Percentiles rank a stretch among this genome's conserved stretches.
Evolutionary conservation across 2,888 invertebrate species (phyloP).

Genomic region (Hydraecia micacea): DNA sequence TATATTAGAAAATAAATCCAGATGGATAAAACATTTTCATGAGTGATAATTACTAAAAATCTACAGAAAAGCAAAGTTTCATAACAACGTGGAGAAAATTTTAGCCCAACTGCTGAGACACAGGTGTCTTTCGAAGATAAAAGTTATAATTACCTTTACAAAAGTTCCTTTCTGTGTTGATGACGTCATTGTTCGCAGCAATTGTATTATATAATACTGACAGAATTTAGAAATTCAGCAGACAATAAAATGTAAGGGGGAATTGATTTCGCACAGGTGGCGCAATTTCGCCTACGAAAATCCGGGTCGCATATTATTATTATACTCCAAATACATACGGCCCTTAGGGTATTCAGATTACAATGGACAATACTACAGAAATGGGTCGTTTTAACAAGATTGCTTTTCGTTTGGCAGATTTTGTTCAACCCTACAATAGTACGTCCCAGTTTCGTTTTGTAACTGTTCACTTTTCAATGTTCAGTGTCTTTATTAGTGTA

Average conservation of each 20-base stretch:
- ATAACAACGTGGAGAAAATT: neutral
- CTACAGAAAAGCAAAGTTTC: neutral
- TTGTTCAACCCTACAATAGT: constrained; percentile 36
- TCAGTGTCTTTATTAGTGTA: neutral
- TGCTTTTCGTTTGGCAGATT: constrained; percentile 23
- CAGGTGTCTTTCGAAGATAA: neutral
- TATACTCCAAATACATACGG: constrained; percentile 1
- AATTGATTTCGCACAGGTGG: constrained; percentile 29
- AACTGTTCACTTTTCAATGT: neutral
- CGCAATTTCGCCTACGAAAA: constrained; percentile 13
- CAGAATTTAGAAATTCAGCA: neutral
- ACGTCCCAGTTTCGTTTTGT: constrained; percentile 10
- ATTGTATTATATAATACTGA: constrained; percentile 13
- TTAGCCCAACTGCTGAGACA: too few species aligned
- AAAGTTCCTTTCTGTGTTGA: neutral
- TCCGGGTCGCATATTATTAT: constrained; percentile 6
- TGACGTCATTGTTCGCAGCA: constrained; percentile 11
- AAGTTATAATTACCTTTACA: neutral
- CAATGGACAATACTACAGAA: constrained; percentile 18
- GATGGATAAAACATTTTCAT: neutral
- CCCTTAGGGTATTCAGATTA: constrained; percentile 11
- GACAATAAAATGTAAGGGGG: neutral
- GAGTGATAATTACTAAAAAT: neutral
- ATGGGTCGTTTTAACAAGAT: constrained; percentile 32
- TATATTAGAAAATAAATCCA: neutral